Percentiles rank a stretch among this genome's conserved stretches.
phyloP scores from a whole-genome alignment of 2,888 invertebrate genomes.

The Andrena praecox region DNA sequence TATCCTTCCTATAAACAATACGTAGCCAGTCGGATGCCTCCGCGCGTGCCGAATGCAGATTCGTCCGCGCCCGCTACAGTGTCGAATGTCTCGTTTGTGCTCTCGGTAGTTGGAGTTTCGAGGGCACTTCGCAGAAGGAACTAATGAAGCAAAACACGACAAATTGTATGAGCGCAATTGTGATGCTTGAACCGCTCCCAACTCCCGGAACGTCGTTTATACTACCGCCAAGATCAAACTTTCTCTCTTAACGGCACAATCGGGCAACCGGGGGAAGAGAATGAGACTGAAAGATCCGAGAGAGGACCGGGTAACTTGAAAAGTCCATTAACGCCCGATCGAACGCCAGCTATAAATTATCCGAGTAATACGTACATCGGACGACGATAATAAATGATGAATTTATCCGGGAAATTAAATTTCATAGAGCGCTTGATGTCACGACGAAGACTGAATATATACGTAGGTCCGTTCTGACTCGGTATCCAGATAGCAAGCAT shows the following conservation, averaged over 20 bases:
- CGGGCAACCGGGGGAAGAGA: slow-evolving; percentile 16
- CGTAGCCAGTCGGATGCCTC: slow-evolving; percentile 25
- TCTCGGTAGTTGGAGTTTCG: slow-evolving; percentile 38
- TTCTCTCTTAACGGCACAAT: slow-evolving; percentile 11
- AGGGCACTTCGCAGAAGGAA: slow-evolving; percentile 17
- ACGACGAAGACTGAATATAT: slow-evolving; percentile 12
- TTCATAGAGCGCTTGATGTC: slow-evolving; percentile 57
- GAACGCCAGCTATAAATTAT: slow-evolving; percentile 68
- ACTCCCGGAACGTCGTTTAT: not conserved
- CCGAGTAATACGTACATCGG: slow-evolving; percentile 62
- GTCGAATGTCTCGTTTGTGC: slow-evolving; percentile 30
- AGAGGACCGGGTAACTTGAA: slow-evolving; percentile 58
- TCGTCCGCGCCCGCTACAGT: not conserved
- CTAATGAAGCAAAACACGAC: slow-evolving; percentile 43
- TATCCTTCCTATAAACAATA: slow-evolving; percentile 59
- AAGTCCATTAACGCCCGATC: slow-evolving; percentile 70
- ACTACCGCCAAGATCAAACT: slow-evolving; percentile 11
- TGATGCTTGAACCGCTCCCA: not conserved
- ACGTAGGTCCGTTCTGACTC: not conserved
- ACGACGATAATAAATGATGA: slow-evolving; percentile 68
- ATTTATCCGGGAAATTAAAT: slow-evolving; percentile 73
- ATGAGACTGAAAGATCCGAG: slow-evolving; percentile 47
- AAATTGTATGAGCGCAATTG: slow-evolving; percentile 28
- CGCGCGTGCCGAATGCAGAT: slow-evolving; percentile 38
- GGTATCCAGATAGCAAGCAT: slow-evolving; percentile 55